phyloP scores from a whole-genome alignment of 2,113 vertebrate genomes.

The Microtus ochrogaster region DNA sequence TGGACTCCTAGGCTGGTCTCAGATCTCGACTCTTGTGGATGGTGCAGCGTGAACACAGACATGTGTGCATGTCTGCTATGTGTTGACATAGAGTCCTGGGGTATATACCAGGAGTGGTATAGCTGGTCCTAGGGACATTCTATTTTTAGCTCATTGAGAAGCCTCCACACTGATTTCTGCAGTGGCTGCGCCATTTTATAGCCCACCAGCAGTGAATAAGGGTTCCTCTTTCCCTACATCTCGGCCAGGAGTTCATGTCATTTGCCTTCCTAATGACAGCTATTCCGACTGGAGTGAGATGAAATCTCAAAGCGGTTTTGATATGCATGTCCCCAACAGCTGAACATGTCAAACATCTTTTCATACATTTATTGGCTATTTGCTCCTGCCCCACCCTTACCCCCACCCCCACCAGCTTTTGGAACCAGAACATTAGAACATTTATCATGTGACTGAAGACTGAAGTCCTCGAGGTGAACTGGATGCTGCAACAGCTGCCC shows the following conservation, averaged over 20 bases:
- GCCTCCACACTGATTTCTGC: neutral
- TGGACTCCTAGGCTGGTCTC: neutral
- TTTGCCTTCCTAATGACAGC: neutral
- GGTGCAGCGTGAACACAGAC: too few relatives aligned
- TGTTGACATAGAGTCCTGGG: neutral
- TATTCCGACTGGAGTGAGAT: neutral
- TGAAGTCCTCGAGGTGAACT: neutral
- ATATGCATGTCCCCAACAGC: neutral
- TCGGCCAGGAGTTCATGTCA: neutral
- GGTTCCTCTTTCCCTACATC: neutral
- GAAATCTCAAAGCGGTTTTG: neutral
- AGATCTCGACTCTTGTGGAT: neutral
- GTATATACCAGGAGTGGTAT: neutral
- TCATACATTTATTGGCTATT: neutral
- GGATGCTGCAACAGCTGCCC: too few relatives aligned
- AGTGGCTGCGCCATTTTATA: neutral
- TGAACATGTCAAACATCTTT: neutral
- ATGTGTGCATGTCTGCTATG: neutral
- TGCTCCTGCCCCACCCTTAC: neutral
- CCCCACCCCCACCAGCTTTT: neutral
- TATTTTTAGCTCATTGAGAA: neutral
- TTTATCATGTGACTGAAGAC: neutral
- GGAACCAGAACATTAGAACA: too few relatives aligned
- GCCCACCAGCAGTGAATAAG: neutral
- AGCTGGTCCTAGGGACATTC: neutral